Percentiles rank a stretch among this genome's conserved stretches.
Conservation (phyloP, 2,113 vertebrate genomes). For the Deroptyus accipitrinus region DNA sequence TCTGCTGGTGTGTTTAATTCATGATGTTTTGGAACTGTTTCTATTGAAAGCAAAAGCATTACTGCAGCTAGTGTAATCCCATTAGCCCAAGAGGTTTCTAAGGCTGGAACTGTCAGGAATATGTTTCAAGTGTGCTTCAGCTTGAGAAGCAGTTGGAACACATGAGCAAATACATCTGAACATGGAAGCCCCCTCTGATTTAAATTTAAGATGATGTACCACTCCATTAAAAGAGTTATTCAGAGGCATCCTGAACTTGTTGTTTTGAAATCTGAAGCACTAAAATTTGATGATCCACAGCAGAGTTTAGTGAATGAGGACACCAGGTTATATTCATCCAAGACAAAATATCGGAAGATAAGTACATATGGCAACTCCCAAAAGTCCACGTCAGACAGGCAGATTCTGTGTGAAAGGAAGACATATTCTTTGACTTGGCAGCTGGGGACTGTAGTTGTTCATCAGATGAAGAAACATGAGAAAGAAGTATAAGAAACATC, state of each 20-base stretch:
- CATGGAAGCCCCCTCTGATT: background rate
- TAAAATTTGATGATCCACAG: background rate
- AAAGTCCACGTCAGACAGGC: background rate
- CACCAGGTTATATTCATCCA: background rate
- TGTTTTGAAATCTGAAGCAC: background rate
- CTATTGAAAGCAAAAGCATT: background rate
- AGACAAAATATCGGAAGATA: background rate
- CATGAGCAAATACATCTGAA: background rate
- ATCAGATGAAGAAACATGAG: background rate
- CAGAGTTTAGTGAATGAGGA: background rate
- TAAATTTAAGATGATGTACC: background rate
- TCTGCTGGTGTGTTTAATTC: background rate
- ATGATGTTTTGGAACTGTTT: background rate
- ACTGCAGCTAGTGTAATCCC: background rate
- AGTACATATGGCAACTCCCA: constrained; percentile 4
- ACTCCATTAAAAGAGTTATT: background rate
- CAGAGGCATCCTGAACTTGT: background rate
- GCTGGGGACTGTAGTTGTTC: background rate
- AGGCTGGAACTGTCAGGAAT: background rate
- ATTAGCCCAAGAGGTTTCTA: background rate
- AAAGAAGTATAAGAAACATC: background rate
- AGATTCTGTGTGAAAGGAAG: constrained; percentile 9
- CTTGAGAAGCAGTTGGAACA: background rate
- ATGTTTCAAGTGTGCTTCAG: background rate
- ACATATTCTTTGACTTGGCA: constrained; percentile 15